Evolutionary conservation across 2,797 vertebrate genomes (phyloP).

Genomic region (Myotis planiceps): DNA sequence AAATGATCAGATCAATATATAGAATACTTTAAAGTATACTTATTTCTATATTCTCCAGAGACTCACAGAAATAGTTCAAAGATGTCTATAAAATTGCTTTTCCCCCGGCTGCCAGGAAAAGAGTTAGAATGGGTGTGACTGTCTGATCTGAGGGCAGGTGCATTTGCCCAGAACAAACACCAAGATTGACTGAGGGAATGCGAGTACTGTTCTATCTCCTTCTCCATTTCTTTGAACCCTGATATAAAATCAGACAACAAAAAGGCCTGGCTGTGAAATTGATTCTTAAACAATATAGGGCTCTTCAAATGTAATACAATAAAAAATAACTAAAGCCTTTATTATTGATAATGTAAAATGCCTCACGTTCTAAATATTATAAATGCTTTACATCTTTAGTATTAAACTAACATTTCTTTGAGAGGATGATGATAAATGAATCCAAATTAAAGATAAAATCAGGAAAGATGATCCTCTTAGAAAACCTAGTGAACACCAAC

Average conservation of each 20-base stretch:
- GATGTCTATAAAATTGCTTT: background rate
- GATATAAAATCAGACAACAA: background rate
- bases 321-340: background rate
- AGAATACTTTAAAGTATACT: background rate
- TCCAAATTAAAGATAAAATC: background rate
- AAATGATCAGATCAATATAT: background rate
- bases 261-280: background rate
- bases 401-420: slow-evolving; percentile 14
- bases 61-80: background rate
- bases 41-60: background rate
- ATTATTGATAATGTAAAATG: background rate
- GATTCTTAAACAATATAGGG: background rate
- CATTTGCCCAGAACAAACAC: background rate
- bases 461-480: background rate
- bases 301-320: background rate
- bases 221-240: background rate
- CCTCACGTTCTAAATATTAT: background rate
- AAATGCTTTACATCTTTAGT: background rate
- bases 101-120: background rate
- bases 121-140: too few species aligned
- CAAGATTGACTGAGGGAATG: background rate
- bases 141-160: background rate
- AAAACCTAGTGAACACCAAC: slow-evolving; percentile 20
- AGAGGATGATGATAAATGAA: background rate
- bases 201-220: background rate